Conservation (phyloP, 1,140 invertebrate genomes). For the Brachionus calyciflorus region DNA sequence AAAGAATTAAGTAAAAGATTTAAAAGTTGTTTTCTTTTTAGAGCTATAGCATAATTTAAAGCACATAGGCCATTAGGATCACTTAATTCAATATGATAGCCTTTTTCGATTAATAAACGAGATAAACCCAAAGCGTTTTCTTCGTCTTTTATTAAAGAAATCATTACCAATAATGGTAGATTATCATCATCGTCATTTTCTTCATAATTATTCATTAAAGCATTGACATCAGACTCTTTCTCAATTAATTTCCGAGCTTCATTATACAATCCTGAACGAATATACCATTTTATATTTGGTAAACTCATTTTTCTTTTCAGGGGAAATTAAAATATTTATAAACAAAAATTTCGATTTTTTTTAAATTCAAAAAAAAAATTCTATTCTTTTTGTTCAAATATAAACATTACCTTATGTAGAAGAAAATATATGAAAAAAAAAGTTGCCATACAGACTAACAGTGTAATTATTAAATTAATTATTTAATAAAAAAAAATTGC, state of each 20-base stretch:
- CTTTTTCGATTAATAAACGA: constrained; percentile 6
- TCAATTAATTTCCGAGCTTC: constrained; percentile 21
- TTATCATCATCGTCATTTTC: neutral
- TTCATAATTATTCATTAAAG: neutral
- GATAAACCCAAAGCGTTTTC: neutral
- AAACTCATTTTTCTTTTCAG: too few species aligned
- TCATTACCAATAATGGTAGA: constrained; percentile 8
- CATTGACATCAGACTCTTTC: neutral
- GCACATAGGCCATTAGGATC: constrained; percentile 17
- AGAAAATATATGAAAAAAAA: neutral
- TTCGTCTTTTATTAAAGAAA: constrained; percentile 30
- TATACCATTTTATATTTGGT: neutral
- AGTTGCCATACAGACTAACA: constrained; percentile 32
- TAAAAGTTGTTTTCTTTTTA: neutral
- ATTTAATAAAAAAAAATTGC: too few species aligned
- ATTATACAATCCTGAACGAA: neutral
- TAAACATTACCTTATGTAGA: too few species aligned
- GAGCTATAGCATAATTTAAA: constrained; percentile 24
- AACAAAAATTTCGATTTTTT: too few species aligned
- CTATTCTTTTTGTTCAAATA: too few species aligned
- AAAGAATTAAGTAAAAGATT: neutral
- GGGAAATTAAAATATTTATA: too few species aligned
- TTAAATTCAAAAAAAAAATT: too few species aligned
- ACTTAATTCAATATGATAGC: constrained; percentile 11
- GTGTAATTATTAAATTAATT: too few species aligned